Evolutionary conservation across 1,140 invertebrate species (phyloP).

Genomic region (Antheraea pernyi): DNA sequence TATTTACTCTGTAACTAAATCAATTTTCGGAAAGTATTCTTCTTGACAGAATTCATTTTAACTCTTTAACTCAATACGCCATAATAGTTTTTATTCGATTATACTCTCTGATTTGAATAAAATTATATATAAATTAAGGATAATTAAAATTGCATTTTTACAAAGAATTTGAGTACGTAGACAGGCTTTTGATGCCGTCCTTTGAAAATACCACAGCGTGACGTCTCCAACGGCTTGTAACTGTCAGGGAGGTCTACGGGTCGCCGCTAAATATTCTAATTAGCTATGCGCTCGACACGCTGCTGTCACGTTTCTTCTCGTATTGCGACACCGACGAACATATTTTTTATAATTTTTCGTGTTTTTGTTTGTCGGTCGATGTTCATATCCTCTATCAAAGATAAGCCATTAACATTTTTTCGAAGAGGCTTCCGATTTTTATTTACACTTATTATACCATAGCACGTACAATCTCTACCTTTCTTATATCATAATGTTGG

Average conservation of each 20-base stretch:
- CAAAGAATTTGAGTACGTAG: background rate
- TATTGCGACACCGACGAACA: background rate
- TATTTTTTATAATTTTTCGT: background rate
- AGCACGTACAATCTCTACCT: too few relatives aligned
- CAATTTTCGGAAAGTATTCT: too few relatives aligned
- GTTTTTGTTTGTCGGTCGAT: background rate
- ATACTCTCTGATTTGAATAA: too few relatives aligned
- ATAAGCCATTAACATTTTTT: background rate
- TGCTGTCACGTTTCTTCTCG: constrained; percentile 7
- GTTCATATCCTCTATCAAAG: background rate
- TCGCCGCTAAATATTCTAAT: constrained; percentile 31
- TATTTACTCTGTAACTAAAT: too few relatives aligned
- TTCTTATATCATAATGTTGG: too few relatives aligned
- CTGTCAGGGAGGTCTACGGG: constrained; percentile 26
- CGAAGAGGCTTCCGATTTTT: background rate
- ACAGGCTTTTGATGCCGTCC: background rate
- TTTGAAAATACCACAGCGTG: constrained; percentile 2
- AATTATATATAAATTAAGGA: background rate
- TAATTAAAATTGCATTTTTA: background rate
- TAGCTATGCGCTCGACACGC: constrained; percentile 14
- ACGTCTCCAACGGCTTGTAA: background rate
- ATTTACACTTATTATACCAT: too few relatives aligned
- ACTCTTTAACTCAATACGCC: too few relatives aligned
- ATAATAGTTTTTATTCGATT: too few relatives aligned
- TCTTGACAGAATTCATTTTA: too few relatives aligned